Evolutionary conservation across 1,140 invertebrate species (phyloP), one percentile per base, ranked within the genome.

Genomic region (Apis cerana): DNA sequence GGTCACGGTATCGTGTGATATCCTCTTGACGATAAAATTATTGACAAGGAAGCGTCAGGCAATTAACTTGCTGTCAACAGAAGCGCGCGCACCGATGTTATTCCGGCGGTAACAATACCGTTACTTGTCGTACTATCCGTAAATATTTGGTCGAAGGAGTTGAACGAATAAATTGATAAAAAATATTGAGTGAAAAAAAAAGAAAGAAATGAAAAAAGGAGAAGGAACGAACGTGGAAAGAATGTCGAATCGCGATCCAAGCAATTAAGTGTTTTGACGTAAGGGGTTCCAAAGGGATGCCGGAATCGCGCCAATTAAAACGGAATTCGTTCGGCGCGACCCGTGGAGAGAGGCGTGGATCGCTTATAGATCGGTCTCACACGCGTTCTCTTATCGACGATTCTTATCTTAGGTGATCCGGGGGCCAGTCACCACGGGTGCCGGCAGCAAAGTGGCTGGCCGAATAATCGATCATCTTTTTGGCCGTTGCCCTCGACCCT

Each of bases 241-340:
- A 61, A 76, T 17, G n/a, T 27, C 11, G 64, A 70, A 59, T 9
- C 19, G 43, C 15, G 68, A 21, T 43, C 43, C 70, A 48, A 52
- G 70, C 78, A 80, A 85, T 88, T 85, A 85, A 88, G 67, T 86
- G 75, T 85, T 88, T 75, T 88, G 83, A 88, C 86, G 79, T 72
- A 76, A 80, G 85, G 64, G 75, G 80, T 82, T 82, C 83, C 62
- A 78, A 58, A 23, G 58, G 72, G 68, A 85, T 80, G 86, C 68
- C 80, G 65, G 84, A 86, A 86, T 84, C 65, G 71, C 72, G 71
- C 82, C 84, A 89, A 84, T 89, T 89, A 88, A 84, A 86, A 72
- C 23, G 75, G 82, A 88, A 89, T 88, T 76, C 70, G 58, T 75
- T 61, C 48, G 67, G 43, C 13, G 43, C 65, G 33, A 27, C 52